Evolutionary conservation across 2,113 vertebrate species (phyloP), one percentile per base, ranked within the genome.

Genomic region (Machaerirhynchus nigripectus): DNA sequence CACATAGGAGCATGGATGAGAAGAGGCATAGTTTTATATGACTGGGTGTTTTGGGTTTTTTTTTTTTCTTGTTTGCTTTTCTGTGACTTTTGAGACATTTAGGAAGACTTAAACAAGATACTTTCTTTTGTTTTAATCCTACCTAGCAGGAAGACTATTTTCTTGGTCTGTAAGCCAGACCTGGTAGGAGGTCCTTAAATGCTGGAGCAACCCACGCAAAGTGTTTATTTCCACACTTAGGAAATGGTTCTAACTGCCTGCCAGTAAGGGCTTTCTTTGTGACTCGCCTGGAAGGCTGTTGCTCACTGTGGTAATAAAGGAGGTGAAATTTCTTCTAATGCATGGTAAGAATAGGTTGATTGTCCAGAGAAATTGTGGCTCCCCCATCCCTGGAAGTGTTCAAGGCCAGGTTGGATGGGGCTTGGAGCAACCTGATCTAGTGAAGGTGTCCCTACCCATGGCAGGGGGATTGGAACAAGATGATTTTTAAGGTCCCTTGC

Each of bases 151-250:
- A 71, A 84, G 52, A 47, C 12, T 7, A 50, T 84, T 93, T 91
- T 50, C 49, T 68, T 84, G 37, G 74, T 65, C 53, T 91, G n/a
- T 65, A 93, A 57, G 27, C 65, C 37, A 85, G 65, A 86, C 46
- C 5, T 8, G 20, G 56, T 74, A 84, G 89, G 89, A 96, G 61
- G 53, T 42, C 86, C 57, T 89, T 60, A 69, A 89, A 61, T 14
- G 1, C 53, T 61, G 53, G 9, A 79, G 37, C 42, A 90, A 61
- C 65, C 81, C 26, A 95, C 42, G 0, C 46, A 35, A 67, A 91
- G 53, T 53, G 61, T 87, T 95, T 92, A 67, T 91, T 94, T 94
- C 70, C 40, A 95, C 74, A 39, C 37, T 79, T 57, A 42, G 60
- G 57, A 89, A 82, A 91, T 27, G 11, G 13, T 65, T 87, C 73